Conservation (phyloP, 2,797 vertebrate genomes). For the Pithecia hirsuta region DNA sequence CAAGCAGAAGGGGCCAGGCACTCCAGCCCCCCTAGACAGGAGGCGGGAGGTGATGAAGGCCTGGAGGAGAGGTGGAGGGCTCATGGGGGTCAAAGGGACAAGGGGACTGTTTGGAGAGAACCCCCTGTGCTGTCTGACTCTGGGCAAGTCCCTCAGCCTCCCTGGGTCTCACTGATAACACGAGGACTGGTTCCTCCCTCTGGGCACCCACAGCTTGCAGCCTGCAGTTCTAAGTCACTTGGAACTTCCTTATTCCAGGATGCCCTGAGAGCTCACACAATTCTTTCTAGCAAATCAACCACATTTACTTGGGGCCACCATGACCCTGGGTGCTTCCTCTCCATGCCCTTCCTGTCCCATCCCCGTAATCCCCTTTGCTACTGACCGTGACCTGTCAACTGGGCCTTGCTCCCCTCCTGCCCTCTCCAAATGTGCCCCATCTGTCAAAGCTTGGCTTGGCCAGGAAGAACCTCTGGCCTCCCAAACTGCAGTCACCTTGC, state of each 20-base stretch:
- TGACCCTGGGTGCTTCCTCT: not conserved
- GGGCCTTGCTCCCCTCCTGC: no score
- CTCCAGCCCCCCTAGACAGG: not conserved
- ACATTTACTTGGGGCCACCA: not conserved
- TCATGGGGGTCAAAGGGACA: not conserved
- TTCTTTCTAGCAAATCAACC: not conserved
- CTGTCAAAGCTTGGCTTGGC: not conserved
- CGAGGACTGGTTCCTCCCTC: not conserved
- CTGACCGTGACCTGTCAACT: not conserved
- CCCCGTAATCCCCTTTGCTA: not conserved
- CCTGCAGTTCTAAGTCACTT: not conserved
- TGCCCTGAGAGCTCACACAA: not conserved
- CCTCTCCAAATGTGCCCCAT: not conserved
- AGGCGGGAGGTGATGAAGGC: not conserved
- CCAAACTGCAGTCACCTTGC: not conserved
- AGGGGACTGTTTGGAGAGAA: not conserved
- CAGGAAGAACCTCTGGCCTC: not conserved
- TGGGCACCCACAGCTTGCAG: not conserved
- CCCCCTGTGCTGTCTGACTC: not conserved
- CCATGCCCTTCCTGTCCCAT: not conserved
- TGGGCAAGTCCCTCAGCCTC: not conserved
- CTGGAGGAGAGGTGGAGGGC: not conserved
- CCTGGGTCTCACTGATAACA: not conserved
- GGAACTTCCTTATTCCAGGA: not conserved
- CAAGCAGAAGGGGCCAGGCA: not conserved